Conservation (phyloP, 2,113 vertebrate species). For the Atlantisia rogersi region DNA sequence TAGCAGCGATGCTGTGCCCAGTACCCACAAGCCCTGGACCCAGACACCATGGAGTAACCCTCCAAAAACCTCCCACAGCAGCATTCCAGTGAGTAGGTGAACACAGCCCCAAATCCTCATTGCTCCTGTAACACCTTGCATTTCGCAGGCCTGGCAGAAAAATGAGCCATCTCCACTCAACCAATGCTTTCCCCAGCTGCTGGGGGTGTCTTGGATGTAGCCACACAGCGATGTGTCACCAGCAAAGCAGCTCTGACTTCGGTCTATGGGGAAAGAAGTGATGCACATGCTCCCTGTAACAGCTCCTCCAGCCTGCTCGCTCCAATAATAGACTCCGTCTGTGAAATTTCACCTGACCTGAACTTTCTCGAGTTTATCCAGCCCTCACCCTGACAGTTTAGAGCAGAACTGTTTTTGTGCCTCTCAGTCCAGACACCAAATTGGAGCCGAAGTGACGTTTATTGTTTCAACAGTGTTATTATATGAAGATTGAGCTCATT, state of each 20-base stretch:
- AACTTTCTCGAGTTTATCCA: neutral
- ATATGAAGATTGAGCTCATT: constrained; percentile 33
- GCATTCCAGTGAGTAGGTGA: neutral
- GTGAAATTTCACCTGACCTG: constrained; percentile 49
- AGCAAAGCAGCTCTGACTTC: neutral
- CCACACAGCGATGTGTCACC: neutral
- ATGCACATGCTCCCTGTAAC: neutral
- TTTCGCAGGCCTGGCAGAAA: neutral
- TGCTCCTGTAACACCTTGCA: neutral
- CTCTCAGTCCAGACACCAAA: constrained; percentile 19
- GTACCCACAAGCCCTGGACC: neutral
- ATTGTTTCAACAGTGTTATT: constrained; percentile 45
- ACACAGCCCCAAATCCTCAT: neutral
- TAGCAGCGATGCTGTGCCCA: neutral
- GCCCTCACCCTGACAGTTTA: neutral
- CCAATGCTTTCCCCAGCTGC: neutral
- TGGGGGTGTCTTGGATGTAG: neutral
- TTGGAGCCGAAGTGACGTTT: constrained; percentile 34
- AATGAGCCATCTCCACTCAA: neutral
- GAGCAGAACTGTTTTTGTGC: constrained; percentile 20
- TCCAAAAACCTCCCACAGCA: neutral
- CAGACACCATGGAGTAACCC: fast-evolving
- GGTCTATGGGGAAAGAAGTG: neutral
- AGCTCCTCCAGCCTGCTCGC: neutral
- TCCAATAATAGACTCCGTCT: neutral